A percentile compares a stretch with the other conserved stretches of the same genome.
phyloP scores from a whole-genome alignment of 2,113 vertebrate genomes.

The Brevimyrus niger region DNA sequence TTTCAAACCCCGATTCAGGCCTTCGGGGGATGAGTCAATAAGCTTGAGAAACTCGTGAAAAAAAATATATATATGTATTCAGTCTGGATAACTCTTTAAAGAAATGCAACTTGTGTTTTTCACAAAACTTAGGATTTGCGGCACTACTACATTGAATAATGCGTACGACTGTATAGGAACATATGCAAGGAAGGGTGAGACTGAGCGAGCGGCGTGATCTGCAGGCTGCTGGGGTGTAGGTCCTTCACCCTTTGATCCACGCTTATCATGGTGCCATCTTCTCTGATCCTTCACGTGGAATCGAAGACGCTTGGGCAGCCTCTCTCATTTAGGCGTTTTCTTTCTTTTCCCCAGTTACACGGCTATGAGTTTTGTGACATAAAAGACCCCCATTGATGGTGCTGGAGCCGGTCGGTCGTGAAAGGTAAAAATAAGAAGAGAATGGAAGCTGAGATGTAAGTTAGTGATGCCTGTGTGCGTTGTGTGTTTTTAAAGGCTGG shows the following conservation, averaged over 20 bases:
- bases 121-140: neutral
- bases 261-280: neutral
- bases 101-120: neutral
- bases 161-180: neutral
- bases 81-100: neutral
- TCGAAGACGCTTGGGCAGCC: neutral
- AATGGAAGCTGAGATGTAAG: neutral
- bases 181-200: neutral
- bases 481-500: neutral
- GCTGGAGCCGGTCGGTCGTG: neutral
- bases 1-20: neutral
- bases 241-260: neutral
- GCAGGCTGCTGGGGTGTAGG: neutral
- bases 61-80: neutral
- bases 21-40: neutral
- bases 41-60: neutral
- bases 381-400: neutral
- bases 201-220: neutral
- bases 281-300: neutral
- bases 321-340: neutral
- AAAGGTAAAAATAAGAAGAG: neutral
- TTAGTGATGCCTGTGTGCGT: neutral
- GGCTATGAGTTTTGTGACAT: neutral
- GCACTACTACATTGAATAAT: neutral
- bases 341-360: neutral